Evolutionary conservation across 2,888 invertebrate genomes (phyloP).

Genomic region (Oligia strigilis): DNA sequence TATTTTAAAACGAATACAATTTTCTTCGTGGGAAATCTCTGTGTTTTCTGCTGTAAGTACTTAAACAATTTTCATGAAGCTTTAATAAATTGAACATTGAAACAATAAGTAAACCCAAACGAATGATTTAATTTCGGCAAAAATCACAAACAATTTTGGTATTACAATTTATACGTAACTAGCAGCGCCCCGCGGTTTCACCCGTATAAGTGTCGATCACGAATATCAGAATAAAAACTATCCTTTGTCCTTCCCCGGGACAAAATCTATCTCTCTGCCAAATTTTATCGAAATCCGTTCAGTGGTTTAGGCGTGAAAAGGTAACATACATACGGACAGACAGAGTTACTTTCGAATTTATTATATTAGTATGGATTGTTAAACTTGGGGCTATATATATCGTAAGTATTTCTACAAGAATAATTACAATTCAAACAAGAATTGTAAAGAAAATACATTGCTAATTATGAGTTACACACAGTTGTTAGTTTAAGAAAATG

Average conservation of each 20-base stretch:
- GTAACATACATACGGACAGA: too few species aligned
- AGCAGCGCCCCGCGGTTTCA: too few species aligned
- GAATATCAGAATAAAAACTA: too few species aligned
- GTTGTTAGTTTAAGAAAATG: not conserved
- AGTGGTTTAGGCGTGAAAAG: too few species aligned
- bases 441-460: conserved; percentile 9
- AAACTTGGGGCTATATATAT: conserved; percentile 36
- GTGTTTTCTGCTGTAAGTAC: not conserved
- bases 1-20: not conserved
- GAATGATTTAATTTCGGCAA: conserved; percentile 44
- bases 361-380: conserved; percentile 15
- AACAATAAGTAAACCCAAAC: conserved; percentile 46
- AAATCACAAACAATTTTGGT: conserved; percentile 37
- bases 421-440: conserved; percentile 32
- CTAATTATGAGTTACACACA: not conserved
- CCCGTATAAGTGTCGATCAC: too few species aligned
- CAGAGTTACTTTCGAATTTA: too few species aligned
- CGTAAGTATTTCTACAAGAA: conserved; percentile 22
- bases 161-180: conserved; percentile 54
- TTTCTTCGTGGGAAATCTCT: not conserved
- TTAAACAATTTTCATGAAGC: conserved; percentile 35
- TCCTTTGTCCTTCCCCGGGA: too few species aligned
- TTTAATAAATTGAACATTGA: conserved; percentile 34
- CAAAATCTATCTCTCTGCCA: too few species aligned
- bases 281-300: too few species aligned